These are phyloP conservation scores for Cosmopolites sordidus DNA, from an alignment of 2,888 invertebrate genomes.

Conservation along the genomic window DNA sequence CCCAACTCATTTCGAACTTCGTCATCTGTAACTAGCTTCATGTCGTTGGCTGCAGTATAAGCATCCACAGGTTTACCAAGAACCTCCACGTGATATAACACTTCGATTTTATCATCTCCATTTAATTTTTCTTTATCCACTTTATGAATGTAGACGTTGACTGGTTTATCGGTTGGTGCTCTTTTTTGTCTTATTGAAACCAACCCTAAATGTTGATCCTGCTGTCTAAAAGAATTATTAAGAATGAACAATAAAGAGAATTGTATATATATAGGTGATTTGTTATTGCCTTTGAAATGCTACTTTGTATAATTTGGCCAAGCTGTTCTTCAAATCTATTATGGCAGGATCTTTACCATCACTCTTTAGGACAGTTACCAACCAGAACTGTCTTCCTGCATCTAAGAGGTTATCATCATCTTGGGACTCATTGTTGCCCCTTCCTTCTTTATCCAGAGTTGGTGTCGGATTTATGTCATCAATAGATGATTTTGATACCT, in stretches of 20 bases:
- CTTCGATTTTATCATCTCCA: conserved; percentile 52
- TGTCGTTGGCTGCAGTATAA: conserved; percentile 75
- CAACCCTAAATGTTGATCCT: conserved; percentile 70
- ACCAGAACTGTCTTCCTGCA: conserved; percentile 73
- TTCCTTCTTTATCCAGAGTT: conserved; percentile 9
- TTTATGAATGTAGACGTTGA: conserved; percentile 65
- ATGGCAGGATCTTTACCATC: conserved; percentile 51
- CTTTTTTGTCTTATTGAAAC: conserved; percentile 49
- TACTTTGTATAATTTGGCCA: conserved; percentile 73
- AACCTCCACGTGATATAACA: conserved; percentile 77
- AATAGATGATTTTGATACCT: conserved; percentile 43
- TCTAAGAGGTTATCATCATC: conserved; percentile 36
- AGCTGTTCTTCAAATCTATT: conserved; percentile 63
- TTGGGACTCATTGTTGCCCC: conserved; percentile 32
- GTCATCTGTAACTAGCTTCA: conserved; percentile 72
- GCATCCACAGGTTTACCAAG: conserved; percentile 77
- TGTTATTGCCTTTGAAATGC: conserved; percentile 69
- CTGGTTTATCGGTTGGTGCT: conserved; percentile 47
- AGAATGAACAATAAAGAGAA: no score
- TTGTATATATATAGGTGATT: conserved; percentile 4
- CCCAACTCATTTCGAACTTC: conserved; percentile 73
- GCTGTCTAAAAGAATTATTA: conserved; percentile 73
- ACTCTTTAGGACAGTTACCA: conserved; percentile 68
- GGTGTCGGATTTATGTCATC: conserved; percentile 53
- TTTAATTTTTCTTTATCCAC: conserved; percentile 54